Percentiles rank a stretch among this genome's conserved stretches.
These are phyloP conservation scores for Austrolebias charrua DNA, from an alignment of 2,797 vertebrate species.

Conservation along the genomic window DNA sequence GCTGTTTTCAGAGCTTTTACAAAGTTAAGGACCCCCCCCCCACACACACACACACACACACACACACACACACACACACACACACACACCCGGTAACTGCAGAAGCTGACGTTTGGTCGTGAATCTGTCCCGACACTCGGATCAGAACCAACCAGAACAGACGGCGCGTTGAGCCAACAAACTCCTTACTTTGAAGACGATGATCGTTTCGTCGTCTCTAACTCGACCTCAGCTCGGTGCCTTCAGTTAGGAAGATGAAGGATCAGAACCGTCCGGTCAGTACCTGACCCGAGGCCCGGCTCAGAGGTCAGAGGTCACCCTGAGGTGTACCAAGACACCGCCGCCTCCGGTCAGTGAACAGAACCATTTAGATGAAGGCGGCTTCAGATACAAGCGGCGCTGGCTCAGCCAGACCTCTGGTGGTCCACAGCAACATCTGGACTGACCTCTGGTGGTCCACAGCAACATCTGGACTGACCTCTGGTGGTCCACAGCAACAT, in stretches of 20 bases:
- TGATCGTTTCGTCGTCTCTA: conserved; percentile 18
- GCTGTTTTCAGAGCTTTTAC: conserved; percentile 30
- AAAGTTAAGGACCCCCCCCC: conserved; percentile 28
- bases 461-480: too few relatives aligned
- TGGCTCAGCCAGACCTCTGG: too few relatives aligned
- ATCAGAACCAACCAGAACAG: not conserved
- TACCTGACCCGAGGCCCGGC: conserved; percentile 32
- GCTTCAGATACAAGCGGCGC: conserved; percentile 10
- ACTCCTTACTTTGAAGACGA: not conserved
- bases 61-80: too few relatives aligned
- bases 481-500: too few relatives aligned
- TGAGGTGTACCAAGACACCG: conserved; percentile 12
- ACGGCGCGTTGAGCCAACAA: conserved; percentile 1
- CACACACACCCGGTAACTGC: not conserved
- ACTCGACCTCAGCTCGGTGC: conserved; percentile 36
- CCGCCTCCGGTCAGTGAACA: conserved; percentile 18
- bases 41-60: too few relatives aligned
- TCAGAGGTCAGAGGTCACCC: conserved; percentile 8
- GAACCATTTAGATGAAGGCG: conserved; percentile 33
- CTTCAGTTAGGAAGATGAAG: conserved; percentile 38
- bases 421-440: too few relatives aligned
- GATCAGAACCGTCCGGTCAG: conserved; percentile 41
- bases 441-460: too few relatives aligned
- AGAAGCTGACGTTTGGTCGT: conserved; percentile 1
- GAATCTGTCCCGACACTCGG: not conserved